Evolutionary conservation across 92 coral and sea anemone species (phyloP).

Genomic region (Scolanthus callimorphus): DNA sequence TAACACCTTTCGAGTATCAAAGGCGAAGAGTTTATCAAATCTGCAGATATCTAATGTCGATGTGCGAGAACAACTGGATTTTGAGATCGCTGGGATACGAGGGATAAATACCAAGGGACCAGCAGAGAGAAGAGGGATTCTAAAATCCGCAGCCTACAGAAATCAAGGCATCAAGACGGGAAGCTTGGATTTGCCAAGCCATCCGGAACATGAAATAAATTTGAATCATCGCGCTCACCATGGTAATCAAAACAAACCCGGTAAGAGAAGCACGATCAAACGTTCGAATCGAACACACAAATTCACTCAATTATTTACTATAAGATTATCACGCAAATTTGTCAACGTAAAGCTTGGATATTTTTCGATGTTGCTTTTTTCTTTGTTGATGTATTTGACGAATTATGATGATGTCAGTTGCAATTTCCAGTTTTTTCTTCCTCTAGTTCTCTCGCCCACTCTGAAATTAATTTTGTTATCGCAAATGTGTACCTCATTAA

Average conservation of each 20-base stretch:
- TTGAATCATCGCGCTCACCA: neutral
- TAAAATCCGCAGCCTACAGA: conserved; percentile 81
- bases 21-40: conserved; percentile 62
- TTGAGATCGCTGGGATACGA: neutral
- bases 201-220: neutral
- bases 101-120: conserved; percentile 5
- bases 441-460: too few relatives aligned
- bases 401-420: too few relatives aligned
- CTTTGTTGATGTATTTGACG: too few relatives aligned
- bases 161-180: conserved; percentile 72
- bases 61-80: neutral
- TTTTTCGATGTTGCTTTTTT: too few relatives aligned
- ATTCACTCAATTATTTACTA: too few relatives aligned
- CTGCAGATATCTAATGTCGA: conserved; percentile 14
- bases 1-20: conserved; percentile 7
- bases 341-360: too few relatives aligned
- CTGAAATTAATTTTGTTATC: too few relatives aligned
- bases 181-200: conserved; percentile 41
- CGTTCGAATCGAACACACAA: too few relatives aligned
- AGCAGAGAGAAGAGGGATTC: conserved; percentile 68
- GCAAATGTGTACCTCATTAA: too few relatives aligned
- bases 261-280: too few relatives aligned
- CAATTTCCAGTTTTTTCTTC: too few relatives aligned
- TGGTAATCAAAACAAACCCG: conserved; percentile 1
- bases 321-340: too few relatives aligned